Evolutionary conservation across 2,113 vertebrate genomes (phyloP).

Genomic region (Rana temporaria): DNA sequence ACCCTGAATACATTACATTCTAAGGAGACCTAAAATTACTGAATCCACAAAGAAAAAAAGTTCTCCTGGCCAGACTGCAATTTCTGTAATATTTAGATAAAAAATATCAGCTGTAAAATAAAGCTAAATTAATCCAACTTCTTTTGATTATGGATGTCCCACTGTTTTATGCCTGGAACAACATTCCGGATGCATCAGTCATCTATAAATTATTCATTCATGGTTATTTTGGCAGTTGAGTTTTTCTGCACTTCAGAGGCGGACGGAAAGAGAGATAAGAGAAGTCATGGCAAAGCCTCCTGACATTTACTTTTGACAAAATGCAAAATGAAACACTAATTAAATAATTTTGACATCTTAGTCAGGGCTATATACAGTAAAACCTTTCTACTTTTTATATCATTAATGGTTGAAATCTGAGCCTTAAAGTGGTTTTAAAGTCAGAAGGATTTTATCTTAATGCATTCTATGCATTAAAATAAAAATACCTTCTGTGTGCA

Average conservation of each 20-base stretch:
- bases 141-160: constrained; percentile 84
- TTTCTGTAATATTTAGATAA: constrained; percentile 74
- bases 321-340: constrained; percentile 74
- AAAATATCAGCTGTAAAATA: constrained; percentile 74
- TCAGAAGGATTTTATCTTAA: no score
- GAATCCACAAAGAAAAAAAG: background rate
- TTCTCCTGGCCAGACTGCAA: constrained; percentile 23
- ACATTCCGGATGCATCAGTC: constrained; percentile 78
- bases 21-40: background rate
- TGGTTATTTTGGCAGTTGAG: constrained; percentile 80
- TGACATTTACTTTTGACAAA: constrained; percentile 82
- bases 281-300: constrained; percentile 75
- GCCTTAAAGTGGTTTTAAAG: no score
- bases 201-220: constrained; percentile 85
- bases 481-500: no score
- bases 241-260: constrained; percentile 81
- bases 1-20: background rate
- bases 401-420: background rate
- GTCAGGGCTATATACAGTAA: constrained; percentile 31
- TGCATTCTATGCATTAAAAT: no score
- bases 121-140: constrained; percentile 79
- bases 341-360: constrained; percentile 63
- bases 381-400: background rate
- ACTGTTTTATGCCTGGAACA: constrained; percentile 83
- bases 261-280: constrained; percentile 77